phyloP scores from a whole-genome alignment of 2,797 vertebrate species.

The Falco biarmicus region DNA sequence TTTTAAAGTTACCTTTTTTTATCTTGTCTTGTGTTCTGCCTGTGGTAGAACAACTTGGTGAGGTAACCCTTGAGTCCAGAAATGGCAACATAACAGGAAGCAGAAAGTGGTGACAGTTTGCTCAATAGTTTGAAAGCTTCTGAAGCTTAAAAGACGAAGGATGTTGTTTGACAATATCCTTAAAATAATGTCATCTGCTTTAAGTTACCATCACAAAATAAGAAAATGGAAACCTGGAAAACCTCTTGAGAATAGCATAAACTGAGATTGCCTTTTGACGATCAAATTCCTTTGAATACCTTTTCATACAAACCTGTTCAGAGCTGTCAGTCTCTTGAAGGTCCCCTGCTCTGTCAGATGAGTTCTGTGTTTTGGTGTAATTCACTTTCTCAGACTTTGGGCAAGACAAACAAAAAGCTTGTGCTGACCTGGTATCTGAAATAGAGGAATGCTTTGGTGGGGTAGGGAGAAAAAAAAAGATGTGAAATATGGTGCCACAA shows the following conservation, averaged over 20 bases:
- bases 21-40: background rate
- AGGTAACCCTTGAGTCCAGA: slow-evolving; percentile 18
- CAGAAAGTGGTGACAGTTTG: slow-evolving; percentile 10
- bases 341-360: background rate
- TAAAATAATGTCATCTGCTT: background rate
- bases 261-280: background rate
- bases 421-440: background rate
- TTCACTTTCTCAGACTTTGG: background rate
- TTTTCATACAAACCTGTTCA: background rate
- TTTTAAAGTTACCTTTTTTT: background rate
- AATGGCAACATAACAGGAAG: slow-evolving; percentile 42
- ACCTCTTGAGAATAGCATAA: background rate
- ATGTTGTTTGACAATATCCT: background rate
- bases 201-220: background rate
- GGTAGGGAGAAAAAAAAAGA: background rate
- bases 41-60: background rate
- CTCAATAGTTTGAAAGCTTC: slow-evolving; percentile 18
- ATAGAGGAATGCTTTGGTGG: background rate
- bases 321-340: background rate
- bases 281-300: background rate
- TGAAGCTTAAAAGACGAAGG: background rate
- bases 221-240: background rate
- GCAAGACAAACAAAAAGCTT: background rate
- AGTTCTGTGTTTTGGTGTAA: background rate
- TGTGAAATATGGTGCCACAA: background rate